Conservation (phyloP, 1,140 invertebrate genomes). For the Listronotus bonariensis region DNA sequence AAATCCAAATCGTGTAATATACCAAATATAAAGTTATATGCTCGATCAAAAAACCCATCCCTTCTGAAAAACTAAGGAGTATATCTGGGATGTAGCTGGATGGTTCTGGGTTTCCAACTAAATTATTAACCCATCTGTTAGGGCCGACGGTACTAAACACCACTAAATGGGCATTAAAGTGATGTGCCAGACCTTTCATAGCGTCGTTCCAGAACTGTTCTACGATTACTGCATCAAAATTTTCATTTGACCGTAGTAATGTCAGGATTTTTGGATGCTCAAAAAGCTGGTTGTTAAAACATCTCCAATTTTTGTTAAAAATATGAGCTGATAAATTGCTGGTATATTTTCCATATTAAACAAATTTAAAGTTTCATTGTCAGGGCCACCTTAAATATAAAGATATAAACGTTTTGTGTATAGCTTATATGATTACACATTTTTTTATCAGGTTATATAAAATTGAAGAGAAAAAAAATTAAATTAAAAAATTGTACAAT, state of each 20-base stretch:
- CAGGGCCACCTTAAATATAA: too few relatives aligned
- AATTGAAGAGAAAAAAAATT: too few relatives aligned
- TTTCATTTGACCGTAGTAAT: conserved; percentile 46
- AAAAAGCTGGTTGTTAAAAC: conserved; percentile 44
- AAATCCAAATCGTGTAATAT: background rate
- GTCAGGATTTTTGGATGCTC: conserved; percentile 32
- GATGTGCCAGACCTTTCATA: conserved; percentile 52
- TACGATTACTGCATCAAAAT: conserved; percentile 58
- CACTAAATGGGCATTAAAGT: conserved; percentile 55
- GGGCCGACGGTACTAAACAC: conserved; percentile 53
- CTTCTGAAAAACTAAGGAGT: conserved; percentile 44
- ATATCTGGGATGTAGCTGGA: conserved; percentile 54
- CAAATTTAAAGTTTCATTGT: background rate
- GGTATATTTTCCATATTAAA: conserved; percentile 53
- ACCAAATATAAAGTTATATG: conserved; percentile 18
- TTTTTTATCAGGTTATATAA: too few relatives aligned
- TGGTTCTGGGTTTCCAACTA: conserved; percentile 53
- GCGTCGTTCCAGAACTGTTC: conserved; percentile 59
- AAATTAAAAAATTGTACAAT: too few relatives aligned
- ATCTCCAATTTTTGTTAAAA: conserved; percentile 1
- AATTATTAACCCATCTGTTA: conserved; percentile 41
- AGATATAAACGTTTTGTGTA: too few relatives aligned
- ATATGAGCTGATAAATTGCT: conserved; percentile 6
- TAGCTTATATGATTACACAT: too few relatives aligned
- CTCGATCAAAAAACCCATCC: conserved; percentile 58